Evolutionary conservation across 2,888 invertebrate genomes (phyloP).

Genomic region (Pediacus dermestoides): DNA sequence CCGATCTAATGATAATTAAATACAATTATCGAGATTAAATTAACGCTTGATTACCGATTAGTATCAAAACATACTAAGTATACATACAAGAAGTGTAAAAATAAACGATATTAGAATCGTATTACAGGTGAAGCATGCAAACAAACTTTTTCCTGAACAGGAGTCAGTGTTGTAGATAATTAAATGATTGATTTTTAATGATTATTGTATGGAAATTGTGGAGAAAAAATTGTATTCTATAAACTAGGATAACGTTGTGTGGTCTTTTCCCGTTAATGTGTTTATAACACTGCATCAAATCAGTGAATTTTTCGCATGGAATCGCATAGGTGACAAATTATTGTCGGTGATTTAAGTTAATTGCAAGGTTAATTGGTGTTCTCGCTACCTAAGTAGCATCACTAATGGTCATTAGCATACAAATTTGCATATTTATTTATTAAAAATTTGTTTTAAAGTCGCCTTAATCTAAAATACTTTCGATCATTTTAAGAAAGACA

Average conservation of each 20-base stretch:
- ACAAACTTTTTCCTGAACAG: neutral
- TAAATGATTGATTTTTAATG: conserved; percentile 19
- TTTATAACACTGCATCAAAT: no score
- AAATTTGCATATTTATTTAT: no score
- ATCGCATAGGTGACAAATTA: no score
- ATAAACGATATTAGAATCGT: conserved; percentile 4
- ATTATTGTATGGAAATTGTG: conserved; percentile 14
- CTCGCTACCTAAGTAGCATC: no score
- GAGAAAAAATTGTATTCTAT: conserved; percentile 16
- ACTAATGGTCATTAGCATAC: no score
- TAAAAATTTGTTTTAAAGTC: no score
- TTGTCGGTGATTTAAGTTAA: no score
- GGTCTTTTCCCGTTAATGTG: conserved; percentile 21
- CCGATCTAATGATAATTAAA: no score
- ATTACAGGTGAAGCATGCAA: conserved; percentile 6
- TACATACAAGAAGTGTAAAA: conserved; percentile 1
- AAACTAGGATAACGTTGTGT: conserved; percentile 19
- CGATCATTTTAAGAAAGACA: no score
- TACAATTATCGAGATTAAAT: conserved; percentile 10
- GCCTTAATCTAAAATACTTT: no score
- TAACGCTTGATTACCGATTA: conserved; percentile 14
- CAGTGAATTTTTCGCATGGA: no score
- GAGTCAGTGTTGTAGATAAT: conserved; percentile 10
- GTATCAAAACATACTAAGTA: conserved; percentile 14
- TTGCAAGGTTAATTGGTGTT: no score